These are phyloP conservation scores for Dendronephthya gigantea DNA, from an alignment of 64 coral and sea anemone species.

Conservation along the genomic window DNA sequence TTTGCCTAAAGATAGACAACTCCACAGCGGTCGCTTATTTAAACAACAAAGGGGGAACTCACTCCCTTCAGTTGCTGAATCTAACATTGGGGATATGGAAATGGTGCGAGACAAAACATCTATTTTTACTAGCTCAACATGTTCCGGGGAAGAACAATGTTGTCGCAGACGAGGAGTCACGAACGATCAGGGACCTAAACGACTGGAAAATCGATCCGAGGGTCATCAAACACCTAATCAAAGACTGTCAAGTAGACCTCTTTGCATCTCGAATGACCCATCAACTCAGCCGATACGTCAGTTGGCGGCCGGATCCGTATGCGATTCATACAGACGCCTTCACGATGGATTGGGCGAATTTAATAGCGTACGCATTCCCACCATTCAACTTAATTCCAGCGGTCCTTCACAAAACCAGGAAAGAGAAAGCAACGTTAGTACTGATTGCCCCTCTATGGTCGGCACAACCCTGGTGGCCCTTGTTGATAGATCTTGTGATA, in stretches of 20 bases:
- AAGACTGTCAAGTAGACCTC: constrained; percentile 4
- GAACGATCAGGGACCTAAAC: background rate
- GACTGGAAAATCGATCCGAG: constrained; percentile 9
- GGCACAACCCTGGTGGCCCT: background rate
- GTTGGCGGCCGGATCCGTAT: background rate
- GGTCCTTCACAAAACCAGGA: background rate
- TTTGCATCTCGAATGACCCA: background rate
- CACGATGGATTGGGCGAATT: constrained; percentile 6
- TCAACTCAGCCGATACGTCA: constrained; percentile 3
- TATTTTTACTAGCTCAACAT: constrained; percentile 2
- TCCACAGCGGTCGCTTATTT: no score
- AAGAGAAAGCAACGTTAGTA: background rate
- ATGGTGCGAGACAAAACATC: background rate
- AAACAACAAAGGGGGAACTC: background rate
- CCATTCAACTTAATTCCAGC: background rate
- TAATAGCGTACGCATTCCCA: background rate
- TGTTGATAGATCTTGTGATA: background rate
- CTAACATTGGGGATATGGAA: background rate
- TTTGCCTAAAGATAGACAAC: background rate
- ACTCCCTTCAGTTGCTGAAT: background rate
- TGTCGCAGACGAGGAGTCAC: constrained; percentile 9
- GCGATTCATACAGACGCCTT: background rate
- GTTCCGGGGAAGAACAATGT: constrained; percentile 14
- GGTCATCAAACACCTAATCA: background rate
- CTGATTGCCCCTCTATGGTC: background rate